Evolutionary conservation across 2,113 vertebrate genomes (phyloP), one percentile per base, ranked within the genome.

Genomic region (Recurvirostra avosetta): DNA sequence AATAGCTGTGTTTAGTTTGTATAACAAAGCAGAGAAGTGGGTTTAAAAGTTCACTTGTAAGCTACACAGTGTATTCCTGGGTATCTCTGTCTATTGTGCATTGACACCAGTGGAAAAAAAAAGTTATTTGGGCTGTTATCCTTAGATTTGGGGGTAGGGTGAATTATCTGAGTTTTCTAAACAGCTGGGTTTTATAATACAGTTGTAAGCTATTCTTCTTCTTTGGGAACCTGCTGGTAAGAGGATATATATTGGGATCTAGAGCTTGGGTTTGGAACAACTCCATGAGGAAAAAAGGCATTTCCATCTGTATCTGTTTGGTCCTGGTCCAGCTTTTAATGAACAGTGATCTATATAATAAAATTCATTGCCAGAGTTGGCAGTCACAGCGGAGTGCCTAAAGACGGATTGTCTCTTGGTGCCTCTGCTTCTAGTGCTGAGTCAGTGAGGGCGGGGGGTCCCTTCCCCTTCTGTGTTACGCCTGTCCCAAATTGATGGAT

Each of bases 151-250:
- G 58, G 56, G 17, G 15, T 78, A 52, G 73, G 20, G 38, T 19
- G 38, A 75, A n/a, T 23, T 66, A 82, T 91, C 40, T 53, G 66
- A 94, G 20, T 82, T 92, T 96, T 95, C 53, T 66, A 79, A 96
- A 79, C 96, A 97, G 93, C 93, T 96, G 96, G 85, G n/a, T 95
- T 95, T 96, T 90, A 97, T 97, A 96, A 97, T 96, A 94, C 21
- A n/a, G 92, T 90, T 96, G 93, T 95, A 96, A 95, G 47, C 32
- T 47, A 86, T 91, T 95, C 61, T 95, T 96, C 32, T 66, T 86
- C 66, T 85, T 96, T 72, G 87, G 92, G 93, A 96, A 96, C 87
- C 94, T 97, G 90, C 93, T 95, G 96, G 89, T 96, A 71, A 90
- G 81, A 86, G 62, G 77, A 90, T 88, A 82, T 87, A 40, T 68